Evolutionary conservation across 2,797 vertebrate genomes (phyloP), one percentile per base, ranked within the genome.

Genomic region (Falco concolor): DNA sequence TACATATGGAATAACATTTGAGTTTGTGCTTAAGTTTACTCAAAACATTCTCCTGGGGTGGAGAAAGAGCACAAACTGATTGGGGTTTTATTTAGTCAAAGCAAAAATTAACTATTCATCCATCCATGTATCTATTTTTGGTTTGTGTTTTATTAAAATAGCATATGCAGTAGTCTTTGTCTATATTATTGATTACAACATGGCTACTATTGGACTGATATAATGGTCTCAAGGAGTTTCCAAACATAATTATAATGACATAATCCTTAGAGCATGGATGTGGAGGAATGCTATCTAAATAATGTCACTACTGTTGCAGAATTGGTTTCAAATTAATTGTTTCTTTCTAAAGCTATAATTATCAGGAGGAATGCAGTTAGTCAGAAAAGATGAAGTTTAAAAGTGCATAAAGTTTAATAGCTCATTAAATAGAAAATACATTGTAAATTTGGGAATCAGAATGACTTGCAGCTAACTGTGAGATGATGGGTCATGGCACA

Each of bases 351-450:
- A 95, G 86, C 81, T 78, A 72, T 95, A 92, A 96, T 96, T 96
- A 96, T 87, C 90, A 73, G 75, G 90, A 93, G 50, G 32, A 94
- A 94, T 85, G 86, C 56, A 87, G 80, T 92, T 95, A 97, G 87
- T 88, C 50, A 94, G 84, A 70, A 95, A 90, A 94, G 75, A 92
- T 85, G 53, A 85, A 93, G 86, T 89, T 85, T 5, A 93, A 83
- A 96, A 93, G 75, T 93, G 81, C 61, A 54, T 75, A 77, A 94
- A 52, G 86, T 69, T 93, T 95, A 95, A 95, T 60, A 95, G 90
- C 75, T 96, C 91, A 92, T 96, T 96, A 97, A 95, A 95, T 49
- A 94, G 68, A 92, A 96, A 96, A 95, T 89, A 80, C 47, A 95
- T 30, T 85, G 84, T 77, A 94, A 96, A 93, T 94, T 14, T 89